Evolutionary conservation across 1,140 invertebrate genomes (phyloP).

Genomic region (Meloidogyne chitwoodi): DNA sequence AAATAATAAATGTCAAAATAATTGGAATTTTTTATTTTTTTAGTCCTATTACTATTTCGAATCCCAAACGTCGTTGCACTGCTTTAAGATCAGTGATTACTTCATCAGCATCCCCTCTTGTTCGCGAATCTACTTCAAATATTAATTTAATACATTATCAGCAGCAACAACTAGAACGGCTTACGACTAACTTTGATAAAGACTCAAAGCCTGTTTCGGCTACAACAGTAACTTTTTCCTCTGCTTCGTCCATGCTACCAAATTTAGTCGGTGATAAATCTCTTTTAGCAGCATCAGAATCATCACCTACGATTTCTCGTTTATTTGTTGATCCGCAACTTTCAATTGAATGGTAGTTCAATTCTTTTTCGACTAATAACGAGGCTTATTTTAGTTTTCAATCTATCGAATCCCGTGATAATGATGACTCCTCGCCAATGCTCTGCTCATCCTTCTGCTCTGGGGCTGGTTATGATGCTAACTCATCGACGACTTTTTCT

Average conservation of each 20-base stretch:
- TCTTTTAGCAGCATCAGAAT: not conserved
- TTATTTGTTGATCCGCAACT: slow-evolving; percentile 13
- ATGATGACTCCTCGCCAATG: slow-evolving; percentile 15
- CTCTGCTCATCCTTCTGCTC: slow-evolving; percentile 20
- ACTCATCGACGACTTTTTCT: slow-evolving; percentile 41
- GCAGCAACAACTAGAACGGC: not conserved
- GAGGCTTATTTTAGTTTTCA: slow-evolving; percentile 13
- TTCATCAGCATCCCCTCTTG: slow-evolving; percentile 8
- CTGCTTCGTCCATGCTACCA: not conserved
- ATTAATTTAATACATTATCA: not conserved
- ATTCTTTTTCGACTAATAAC: too few species aligned
- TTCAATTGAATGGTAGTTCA: slow-evolving; percentile 5
- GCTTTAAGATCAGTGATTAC: not conserved
- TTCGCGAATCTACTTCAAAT: slow-evolving; percentile 1
- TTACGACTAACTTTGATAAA: not conserved
- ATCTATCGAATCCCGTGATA: slow-evolving; percentile 14
- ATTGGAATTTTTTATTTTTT: not conserved
- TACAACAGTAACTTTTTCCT: not conserved
- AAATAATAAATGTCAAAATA: not conserved
- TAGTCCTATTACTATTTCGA: not conserved
- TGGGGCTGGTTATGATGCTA: slow-evolving; percentile 29
- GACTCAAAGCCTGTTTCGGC: not conserved
- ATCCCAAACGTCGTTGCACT: not conserved
- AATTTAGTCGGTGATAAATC: not conserved
- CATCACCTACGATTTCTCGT: not conserved